Evolutionary conservation across 2,888 invertebrate genomes (phyloP).

Genomic region (Nephrotoma appendiculata): DNA sequence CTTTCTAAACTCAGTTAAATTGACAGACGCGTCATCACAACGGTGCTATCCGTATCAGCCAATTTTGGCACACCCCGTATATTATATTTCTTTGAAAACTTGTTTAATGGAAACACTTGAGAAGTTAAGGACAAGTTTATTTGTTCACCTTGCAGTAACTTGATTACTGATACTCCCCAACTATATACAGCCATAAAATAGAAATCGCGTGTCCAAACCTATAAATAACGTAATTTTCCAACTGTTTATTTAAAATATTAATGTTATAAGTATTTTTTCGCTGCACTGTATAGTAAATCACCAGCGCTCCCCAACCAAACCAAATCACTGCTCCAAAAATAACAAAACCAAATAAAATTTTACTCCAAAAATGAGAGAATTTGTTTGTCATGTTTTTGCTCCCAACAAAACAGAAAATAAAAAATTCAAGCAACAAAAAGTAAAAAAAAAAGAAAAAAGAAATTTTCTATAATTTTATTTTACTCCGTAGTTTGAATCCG

Average conservation of each 20-base stretch:
- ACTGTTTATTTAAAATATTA: background rate
- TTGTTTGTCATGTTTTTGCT: background rate
- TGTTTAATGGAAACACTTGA: too few relatives aligned
- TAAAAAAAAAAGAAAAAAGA: background rate
- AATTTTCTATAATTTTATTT: background rate
- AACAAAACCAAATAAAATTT: background rate
- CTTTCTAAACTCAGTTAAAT: too few relatives aligned
- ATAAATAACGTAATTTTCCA: background rate
- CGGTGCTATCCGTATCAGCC: too few relatives aligned
- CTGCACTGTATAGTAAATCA: background rate
- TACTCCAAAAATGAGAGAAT: background rate
- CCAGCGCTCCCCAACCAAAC: background rate
- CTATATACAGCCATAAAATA: background rate
- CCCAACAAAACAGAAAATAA: background rate
- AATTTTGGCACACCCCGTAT: too few relatives aligned
- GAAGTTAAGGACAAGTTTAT: too few relatives aligned
- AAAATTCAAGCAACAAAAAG: background rate
- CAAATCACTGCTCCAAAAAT: background rate
- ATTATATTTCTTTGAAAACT: too few relatives aligned
- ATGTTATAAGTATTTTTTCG: background rate
- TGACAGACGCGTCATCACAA: too few relatives aligned
- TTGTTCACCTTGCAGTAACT: background rate
- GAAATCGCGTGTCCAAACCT: background rate
- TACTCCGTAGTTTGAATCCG: conserved; percentile 2
- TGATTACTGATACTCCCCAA: background rate